Conservation (phyloP, 30 jellyfish, hydroid and myxozoan genomes). For the Hydra vulgaris region DNA sequence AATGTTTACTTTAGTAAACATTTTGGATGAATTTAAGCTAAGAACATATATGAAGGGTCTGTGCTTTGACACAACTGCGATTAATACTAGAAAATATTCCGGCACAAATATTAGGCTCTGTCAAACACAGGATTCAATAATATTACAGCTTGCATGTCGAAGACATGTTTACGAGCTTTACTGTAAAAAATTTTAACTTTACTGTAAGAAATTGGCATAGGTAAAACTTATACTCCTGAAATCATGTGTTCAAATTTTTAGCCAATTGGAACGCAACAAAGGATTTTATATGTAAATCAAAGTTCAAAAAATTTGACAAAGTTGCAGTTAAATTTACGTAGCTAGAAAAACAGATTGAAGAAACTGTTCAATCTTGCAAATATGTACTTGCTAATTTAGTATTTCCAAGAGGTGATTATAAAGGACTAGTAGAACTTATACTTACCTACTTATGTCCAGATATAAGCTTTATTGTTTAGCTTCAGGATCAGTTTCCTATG, state of each 20-base stretch:
- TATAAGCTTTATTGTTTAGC: neutral
- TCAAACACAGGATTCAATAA: neutral
- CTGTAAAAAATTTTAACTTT: neutral
- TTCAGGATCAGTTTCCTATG: neutral
- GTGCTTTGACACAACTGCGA: neutral
- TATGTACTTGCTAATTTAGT: neutral
- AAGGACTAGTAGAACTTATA: neutral
- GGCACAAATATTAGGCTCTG: neutral
- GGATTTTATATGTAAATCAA: neutral
- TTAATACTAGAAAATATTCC: neutral
- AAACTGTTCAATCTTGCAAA: neutral
- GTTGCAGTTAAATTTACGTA: neutral
- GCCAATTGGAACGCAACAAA: neutral
- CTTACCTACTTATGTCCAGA: neutral
- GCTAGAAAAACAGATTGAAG: neutral
- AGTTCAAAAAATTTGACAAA: neutral
- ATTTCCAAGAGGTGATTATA: neutral
- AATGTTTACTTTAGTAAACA: neutral
- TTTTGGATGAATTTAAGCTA: neutral
- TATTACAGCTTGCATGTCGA: neutral
- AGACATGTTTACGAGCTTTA: neutral
- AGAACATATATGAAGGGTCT: neutral
- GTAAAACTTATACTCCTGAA: neutral
- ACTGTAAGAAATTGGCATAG: neutral
- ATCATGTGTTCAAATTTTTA: neutral